Percentiles rank a stretch among this genome's conserved stretches.
Evolutionary conservation across 2,888 invertebrate species (phyloP).

Genomic region (Kryphioiulus occultus): DNA sequence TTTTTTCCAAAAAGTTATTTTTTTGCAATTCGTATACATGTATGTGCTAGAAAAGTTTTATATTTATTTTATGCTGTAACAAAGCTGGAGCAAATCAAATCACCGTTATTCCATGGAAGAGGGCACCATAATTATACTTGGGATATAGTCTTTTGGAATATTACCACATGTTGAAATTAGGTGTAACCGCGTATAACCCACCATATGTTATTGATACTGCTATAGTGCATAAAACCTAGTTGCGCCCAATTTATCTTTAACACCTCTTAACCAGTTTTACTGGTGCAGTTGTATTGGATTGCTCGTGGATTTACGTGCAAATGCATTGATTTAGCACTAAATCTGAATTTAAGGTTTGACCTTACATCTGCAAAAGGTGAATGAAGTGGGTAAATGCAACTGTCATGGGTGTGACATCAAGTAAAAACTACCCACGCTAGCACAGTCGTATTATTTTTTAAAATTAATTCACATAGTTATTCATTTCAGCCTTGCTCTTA

Average conservation of each 20-base stretch:
- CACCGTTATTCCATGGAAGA: too few relatives aligned
- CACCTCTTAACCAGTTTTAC: background rate
- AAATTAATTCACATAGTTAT: background rate
- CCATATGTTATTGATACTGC: background rate
- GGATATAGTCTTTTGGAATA: too few relatives aligned
- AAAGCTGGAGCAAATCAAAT: too few relatives aligned
- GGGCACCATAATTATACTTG: too few relatives aligned
- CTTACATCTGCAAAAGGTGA: slow-evolving; percentile 18
- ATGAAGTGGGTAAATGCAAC: background rate
- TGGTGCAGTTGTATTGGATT: background rate
- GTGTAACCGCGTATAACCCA: too few relatives aligned
- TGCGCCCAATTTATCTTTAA: background rate
- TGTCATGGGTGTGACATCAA: slow-evolving; percentile 11
- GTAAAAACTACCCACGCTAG: background rate
- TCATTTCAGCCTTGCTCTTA: background rate
- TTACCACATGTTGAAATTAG: too few relatives aligned
- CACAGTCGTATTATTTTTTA: background rate
- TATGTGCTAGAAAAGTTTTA: too few relatives aligned
- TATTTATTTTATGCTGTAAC: too few relatives aligned
- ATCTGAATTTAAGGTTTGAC: background rate
- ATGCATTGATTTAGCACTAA: background rate
- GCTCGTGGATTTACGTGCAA: background rate
- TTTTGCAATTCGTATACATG: too few relatives aligned
- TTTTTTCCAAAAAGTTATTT: too few relatives aligned
- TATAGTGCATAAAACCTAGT: background rate